phyloP scores from a whole-genome alignment of 1,140 invertebrate species.

The Archivesica marissinica region DNA sequence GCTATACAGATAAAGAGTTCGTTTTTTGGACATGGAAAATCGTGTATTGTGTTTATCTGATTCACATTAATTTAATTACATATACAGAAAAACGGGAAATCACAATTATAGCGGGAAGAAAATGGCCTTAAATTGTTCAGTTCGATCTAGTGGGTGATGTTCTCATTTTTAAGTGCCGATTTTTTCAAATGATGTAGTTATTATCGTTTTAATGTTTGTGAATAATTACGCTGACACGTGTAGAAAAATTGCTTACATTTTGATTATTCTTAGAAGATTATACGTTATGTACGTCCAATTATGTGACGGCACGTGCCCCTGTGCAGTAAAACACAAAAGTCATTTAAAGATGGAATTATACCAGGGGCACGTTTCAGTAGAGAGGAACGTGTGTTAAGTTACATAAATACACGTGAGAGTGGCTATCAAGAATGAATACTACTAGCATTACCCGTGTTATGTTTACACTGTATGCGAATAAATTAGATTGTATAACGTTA shows the following conservation, averaged over 20 bases:
- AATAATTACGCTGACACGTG: constrained; percentile 35
- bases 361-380: background rate
- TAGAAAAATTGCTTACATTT: constrained; percentile 52
- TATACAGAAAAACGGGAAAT: constrained; percentile 14
- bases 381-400: constrained; percentile 18
- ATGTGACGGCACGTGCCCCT: constrained; percentile 16
- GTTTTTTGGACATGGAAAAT: no score
- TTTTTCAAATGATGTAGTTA: background rate
- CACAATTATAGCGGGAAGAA: background rate
- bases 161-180: background rate
- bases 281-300: constrained; percentile 46
- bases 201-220: constrained; percentile 31
- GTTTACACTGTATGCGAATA: constrained; percentile 20
- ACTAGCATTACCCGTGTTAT: constrained; percentile 27
- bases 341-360: constrained; percentile 10
- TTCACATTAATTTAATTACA: constrained; percentile 6
- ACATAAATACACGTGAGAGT: constrained; percentile 29
- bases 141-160: background rate
- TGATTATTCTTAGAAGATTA: constrained; percentile 36
- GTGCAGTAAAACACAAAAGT: constrained; percentile 24
- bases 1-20: no score
- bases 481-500: constrained; percentile 11
- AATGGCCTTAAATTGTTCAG: background rate
- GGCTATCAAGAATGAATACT: background rate
- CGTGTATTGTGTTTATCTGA: background rate